A percentile compares a stretch with the other conserved stretches of the same genome.
phyloP scores from a whole-genome alignment of 2,113 vertebrate species.

The Actenoides hombroni region DNA sequence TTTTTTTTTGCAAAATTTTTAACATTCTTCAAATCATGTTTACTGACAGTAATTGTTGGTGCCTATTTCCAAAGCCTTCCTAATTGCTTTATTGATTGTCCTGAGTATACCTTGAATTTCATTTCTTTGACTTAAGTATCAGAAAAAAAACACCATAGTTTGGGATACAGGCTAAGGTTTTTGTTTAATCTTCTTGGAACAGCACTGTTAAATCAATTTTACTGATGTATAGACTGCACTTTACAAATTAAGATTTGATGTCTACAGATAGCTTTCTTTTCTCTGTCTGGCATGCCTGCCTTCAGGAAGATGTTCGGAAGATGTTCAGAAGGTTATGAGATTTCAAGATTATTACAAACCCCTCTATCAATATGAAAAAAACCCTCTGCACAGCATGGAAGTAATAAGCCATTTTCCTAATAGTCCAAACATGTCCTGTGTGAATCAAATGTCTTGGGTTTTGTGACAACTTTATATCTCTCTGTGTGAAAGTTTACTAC shows the following conservation, averaged over 20 bases:
- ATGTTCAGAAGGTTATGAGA: background rate
- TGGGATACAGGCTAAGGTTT: background rate
- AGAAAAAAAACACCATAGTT: background rate
- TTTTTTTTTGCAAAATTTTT: background rate
- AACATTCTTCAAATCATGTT: background rate
- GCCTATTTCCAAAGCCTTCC: background rate
- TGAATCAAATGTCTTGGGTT: background rate
- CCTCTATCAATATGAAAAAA: background rate
- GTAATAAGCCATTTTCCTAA: background rate
- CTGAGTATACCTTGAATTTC: background rate
- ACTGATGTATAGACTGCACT: background rate
- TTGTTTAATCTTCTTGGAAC: background rate
- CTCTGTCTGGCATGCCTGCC: background rate
- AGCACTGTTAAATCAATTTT: background rate
- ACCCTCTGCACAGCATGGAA: background rate
- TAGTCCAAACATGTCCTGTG: background rate
- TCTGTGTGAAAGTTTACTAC: background rate
- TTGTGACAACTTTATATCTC: background rate
- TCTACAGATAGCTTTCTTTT: background rate
- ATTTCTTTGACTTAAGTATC: background rate
- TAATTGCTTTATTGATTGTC: background rate
- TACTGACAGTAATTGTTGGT: background rate
- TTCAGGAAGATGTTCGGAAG: background rate
- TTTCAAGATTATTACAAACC: background rate
- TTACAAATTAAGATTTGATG: background rate